phyloP scores from a whole-genome alignment of 2,797 vertebrate species.

The Sebastes nivosus region DNA sequence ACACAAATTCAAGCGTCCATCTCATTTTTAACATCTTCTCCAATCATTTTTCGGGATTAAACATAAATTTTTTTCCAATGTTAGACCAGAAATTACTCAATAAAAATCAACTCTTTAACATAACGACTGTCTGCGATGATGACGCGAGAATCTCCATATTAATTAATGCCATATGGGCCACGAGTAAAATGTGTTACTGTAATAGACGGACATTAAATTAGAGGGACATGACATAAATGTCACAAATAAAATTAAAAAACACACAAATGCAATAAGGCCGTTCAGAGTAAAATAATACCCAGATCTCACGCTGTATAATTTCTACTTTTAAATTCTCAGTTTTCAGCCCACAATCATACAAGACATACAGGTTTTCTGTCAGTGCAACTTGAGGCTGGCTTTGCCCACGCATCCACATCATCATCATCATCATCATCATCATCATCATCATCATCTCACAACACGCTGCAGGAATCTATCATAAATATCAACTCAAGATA shows the following conservation, averaged over 20 bases:
- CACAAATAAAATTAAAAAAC: slow-evolving; percentile 20
- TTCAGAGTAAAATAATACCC: slow-evolving; percentile 10
- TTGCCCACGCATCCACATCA: not conserved
- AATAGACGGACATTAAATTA: slow-evolving; percentile 5
- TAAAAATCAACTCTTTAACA: slow-evolving; percentile 7
- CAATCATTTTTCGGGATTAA: not conserved
- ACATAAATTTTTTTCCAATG: not conserved
- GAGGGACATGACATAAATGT: not conserved
- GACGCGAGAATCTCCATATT: not conserved
- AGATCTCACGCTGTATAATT: slow-evolving; percentile 1
- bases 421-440: not conserved
- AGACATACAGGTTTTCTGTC: slow-evolving; percentile 22
- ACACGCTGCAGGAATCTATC: slow-evolving; percentile 27
- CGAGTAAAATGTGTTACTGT: not conserved
- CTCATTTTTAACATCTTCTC: not conserved
- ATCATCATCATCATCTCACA: slow-evolving; percentile 1
- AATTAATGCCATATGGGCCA: not conserved
- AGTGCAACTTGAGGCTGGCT: slow-evolving; percentile 46
- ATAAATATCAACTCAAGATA: slow-evolving; percentile 61
- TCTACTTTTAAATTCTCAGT: slow-evolving; percentile 1
- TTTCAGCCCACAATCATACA: slow-evolving; percentile 13
- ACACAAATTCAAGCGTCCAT: not conserved
- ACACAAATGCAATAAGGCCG: slow-evolving; percentile 36
- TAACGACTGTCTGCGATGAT: not conserved
- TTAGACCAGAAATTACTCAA: not conserved